These are phyloP conservation scores for Porphyrio hochstetteri DNA, from an alignment of 2,113 vertebrate genomes.

Conservation along the genomic window DNA sequence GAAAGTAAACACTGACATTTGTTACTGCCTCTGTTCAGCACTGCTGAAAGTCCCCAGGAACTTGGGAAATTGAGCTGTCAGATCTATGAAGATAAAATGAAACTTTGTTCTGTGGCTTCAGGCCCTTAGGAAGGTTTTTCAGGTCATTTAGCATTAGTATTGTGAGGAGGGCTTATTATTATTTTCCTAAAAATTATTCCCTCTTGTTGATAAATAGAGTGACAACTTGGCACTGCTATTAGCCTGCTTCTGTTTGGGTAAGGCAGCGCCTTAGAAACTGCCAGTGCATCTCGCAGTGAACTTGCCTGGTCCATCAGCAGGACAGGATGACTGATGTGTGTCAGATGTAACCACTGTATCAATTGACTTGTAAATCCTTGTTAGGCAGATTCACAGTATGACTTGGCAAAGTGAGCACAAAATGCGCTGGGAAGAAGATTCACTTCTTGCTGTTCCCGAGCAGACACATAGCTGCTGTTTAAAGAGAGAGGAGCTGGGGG, in stretches of 20 bases:
- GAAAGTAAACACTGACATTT: conserved; percentile 54
- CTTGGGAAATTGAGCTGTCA: conserved; percentile 66
- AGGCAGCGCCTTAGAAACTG: background rate
- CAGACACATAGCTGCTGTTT: background rate
- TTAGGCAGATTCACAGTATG: background rate
- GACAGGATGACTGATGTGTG: conserved; percentile 7
- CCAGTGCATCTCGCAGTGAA: background rate
- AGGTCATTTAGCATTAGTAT: conserved; percentile 20
- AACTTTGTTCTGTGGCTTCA: conserved; percentile 48
- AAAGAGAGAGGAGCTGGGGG: background rate
- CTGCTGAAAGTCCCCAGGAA: conserved; percentile 35
- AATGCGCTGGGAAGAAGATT: background rate
- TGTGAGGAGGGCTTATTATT: background rate
- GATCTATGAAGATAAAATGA: conserved; percentile 56
- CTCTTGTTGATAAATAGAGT: conserved; percentile 24
- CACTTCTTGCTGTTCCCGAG: background rate
- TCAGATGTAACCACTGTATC: background rate
- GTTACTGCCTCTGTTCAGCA: conserved; percentile 41
- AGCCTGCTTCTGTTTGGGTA: background rate
- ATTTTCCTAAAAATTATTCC: conserved; percentile 35
- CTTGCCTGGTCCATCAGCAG: background rate
- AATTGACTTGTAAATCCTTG: background rate
- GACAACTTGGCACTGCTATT: background rate
- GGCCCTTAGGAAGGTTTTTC: conserved; percentile 44
- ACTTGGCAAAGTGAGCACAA: background rate